These are phyloP conservation scores for Poeciliopsis presidionis DNA, from an alignment of 2,797 vertebrate genomes.

Conservation along the genomic window DNA sequence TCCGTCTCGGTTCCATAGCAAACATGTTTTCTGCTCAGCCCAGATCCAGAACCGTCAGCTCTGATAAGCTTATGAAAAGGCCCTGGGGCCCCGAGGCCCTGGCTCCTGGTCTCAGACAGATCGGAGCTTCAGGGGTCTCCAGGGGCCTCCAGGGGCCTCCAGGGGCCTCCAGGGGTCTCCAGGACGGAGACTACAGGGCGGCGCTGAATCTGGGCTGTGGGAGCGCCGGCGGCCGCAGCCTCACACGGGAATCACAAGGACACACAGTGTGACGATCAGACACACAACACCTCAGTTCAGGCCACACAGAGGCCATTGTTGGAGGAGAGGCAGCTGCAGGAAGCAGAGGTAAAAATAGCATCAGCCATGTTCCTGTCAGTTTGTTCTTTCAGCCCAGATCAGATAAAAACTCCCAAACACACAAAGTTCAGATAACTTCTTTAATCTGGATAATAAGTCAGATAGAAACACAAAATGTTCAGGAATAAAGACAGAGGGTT, in stretches of 20 bases:
- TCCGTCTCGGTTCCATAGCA: constrained; percentile 15
- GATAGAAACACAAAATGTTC: constrained; percentile 15
- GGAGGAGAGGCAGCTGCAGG: constrained; percentile 58
- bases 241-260: constrained; percentile 68
- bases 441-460: background rate
- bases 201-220: constrained; percentile 67
- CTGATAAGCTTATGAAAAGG: constrained; percentile 63
- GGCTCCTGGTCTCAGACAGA: constrained; percentile 66
- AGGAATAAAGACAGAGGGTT: background rate
- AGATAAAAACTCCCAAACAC: constrained; percentile 2
- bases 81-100: constrained; percentile 56
- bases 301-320: constrained; percentile 73
- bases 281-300: constrained; percentile 69
- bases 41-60: constrained; percentile 35
- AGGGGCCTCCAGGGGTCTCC: constrained; percentile 9
- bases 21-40: constrained; percentile 54
- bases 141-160: constrained; percentile 10
- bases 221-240: constrained; percentile 54
- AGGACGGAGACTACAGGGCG: constrained; percentile 71
- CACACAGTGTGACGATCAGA: constrained; percentile 73
- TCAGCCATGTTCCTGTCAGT: constrained; percentile 19
- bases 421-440: background rate
- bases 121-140: constrained; percentile 45
- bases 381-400: background rate
- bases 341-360: constrained; percentile 39